Evolutionary conservation across 2,797 vertebrate genomes (phyloP).

Genomic region (Platyrinchus mystaceus): DNA sequence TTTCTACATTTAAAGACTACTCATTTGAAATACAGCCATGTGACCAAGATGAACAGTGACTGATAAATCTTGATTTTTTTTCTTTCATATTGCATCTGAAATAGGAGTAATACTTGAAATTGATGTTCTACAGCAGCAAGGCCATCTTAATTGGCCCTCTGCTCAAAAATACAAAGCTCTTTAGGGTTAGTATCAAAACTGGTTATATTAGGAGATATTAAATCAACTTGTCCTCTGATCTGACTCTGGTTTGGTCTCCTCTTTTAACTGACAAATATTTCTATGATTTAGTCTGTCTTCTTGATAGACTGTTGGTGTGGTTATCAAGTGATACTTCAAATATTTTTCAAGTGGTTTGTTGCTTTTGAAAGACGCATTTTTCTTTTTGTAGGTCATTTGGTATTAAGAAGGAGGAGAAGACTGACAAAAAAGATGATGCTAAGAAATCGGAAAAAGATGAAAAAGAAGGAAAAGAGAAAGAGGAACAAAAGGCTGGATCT

Average conservation of each 20-base stretch:
- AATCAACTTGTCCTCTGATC: background rate
- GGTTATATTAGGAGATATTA: background rate
- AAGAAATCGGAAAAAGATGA: conserved; percentile 75
- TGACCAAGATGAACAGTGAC: background rate
- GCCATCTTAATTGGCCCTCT: background rate
- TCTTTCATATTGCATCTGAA: background rate
- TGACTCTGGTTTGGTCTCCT: background rate
- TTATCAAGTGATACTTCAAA: background rate
- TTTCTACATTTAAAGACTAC: background rate
- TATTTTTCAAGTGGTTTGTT: background rate
- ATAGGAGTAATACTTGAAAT: background rate
- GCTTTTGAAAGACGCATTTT: background rate
- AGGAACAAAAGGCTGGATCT: conserved; percentile 77
- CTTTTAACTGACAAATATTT: background rate
- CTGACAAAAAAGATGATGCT: conserved; percentile 82
- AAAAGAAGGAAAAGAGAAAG: conserved; percentile 74
- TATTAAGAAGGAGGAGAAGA: conserved; percentile 80
- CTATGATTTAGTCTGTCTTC: background rate
- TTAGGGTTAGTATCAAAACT: background rate
- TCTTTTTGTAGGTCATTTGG: conserved; percentile 40
- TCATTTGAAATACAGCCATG: background rate
- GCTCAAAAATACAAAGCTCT: background rate
- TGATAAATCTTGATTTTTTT: background rate
- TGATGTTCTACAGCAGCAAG: background rate
- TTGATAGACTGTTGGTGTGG: background rate